A percentile compares a stretch with the other conserved stretches of the same genome.
These are phyloP conservation scores for Tolypeutes matacus DNA, from an alignment of 2,797 vertebrate species.

Conservation along the genomic window DNA sequence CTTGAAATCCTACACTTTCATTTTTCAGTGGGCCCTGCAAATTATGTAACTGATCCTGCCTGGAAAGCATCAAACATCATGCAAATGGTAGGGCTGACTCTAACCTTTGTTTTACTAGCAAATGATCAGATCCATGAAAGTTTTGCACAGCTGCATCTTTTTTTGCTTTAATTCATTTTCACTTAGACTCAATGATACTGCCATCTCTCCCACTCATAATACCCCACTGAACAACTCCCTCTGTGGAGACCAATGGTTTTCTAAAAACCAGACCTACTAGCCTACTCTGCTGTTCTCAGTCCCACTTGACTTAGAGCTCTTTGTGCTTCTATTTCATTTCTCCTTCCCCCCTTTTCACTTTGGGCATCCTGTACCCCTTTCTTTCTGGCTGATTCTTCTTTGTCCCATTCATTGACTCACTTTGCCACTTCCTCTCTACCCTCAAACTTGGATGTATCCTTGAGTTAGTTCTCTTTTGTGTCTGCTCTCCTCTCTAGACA, in stretches of 20 bases:
- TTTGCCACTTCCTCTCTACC: background rate
- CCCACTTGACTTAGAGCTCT: background rate
- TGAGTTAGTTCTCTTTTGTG: background rate
- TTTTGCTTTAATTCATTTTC: background rate
- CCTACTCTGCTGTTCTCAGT: background rate
- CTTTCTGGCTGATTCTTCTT: background rate
- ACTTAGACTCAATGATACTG: background rate
- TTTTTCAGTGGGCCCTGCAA: background rate
- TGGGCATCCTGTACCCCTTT: fast-evolving
- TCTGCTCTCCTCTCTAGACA: background rate
- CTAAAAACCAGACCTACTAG: background rate
- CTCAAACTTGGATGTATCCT: background rate
- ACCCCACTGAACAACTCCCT: background rate
- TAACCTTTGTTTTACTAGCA: slow-evolving; percentile 19
- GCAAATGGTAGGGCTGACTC: background rate
- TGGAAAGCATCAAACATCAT: background rate
- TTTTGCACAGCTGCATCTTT: slow-evolving; percentile 45
- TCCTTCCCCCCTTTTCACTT: background rate
- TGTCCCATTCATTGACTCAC: background rate
- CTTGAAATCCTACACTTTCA: background rate
- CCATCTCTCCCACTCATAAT: background rate
- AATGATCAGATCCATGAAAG: background rate
- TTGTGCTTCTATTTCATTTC: no score
- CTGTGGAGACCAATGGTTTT: background rate
- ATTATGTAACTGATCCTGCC: background rate